phyloP scores from a whole-genome alignment of 2,797 vertebrate species.

The Onychomys leucogaster region DNA sequence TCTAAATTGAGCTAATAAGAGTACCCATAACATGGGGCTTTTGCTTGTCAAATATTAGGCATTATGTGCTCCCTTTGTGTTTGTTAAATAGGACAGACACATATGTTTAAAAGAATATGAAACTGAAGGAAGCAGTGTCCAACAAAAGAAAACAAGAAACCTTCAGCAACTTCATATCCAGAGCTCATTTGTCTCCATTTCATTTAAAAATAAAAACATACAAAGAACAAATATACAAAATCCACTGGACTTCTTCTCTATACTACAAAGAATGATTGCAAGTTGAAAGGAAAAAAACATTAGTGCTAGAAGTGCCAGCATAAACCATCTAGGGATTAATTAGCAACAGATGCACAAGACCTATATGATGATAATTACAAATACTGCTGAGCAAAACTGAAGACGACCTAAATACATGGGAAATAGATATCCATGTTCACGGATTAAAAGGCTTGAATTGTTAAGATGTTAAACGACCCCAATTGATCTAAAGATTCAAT shows the following conservation, averaged over 20 bases:
- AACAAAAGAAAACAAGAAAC: neutral
- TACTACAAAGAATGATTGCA: neutral
- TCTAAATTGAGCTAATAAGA: neutral
- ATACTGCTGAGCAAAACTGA: neutral
- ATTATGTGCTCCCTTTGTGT: neutral
- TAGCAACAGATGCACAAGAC: slow-evolving; percentile 4
- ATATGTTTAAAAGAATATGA: slow-evolving; percentile 2
- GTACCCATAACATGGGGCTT: neutral
- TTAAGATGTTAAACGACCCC: slow-evolving; percentile 36
- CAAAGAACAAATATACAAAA: neutral
- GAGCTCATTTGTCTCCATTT: neutral
- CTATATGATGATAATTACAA: slow-evolving; percentile 3
- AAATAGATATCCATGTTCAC: neutral
- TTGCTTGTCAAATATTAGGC: neutral
- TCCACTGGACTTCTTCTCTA: neutral
- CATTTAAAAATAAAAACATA: slow-evolving; percentile 32
- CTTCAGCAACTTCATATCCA: neutral
- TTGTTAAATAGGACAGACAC: neutral
- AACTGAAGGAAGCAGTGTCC: neutral
- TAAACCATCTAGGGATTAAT: neutral
- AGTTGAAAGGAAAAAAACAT: neutral
- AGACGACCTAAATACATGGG: neutral
- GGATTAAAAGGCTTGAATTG: slow-evolving; percentile 35
- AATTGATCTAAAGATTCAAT: slow-evolving; percentile 1
- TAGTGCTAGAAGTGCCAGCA: neutral